Percentiles rank a stretch among this genome's conserved stretches.
These are phyloP conservation scores for Bungarus multicinctus DNA, from an alignment of 2,113 vertebrate species.

Conservation along the genomic window DNA sequence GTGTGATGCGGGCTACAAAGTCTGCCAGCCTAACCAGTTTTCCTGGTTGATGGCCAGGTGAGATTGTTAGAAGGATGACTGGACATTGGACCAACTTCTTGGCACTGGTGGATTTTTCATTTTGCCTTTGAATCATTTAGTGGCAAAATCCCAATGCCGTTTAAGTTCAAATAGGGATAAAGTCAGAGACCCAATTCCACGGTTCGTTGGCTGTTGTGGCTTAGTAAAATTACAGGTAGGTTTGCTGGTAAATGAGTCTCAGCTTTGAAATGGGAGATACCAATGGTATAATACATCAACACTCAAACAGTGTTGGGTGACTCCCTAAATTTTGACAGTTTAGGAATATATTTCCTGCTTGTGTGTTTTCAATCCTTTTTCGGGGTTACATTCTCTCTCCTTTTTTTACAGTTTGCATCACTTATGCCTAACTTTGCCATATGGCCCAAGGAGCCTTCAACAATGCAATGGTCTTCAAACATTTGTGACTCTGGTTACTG, in stretches of 20 bases:
- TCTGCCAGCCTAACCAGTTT: not conserved
- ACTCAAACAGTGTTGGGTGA: not conserved
- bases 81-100: not conserved
- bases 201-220: not conserved
- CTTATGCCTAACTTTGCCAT: not conserved
- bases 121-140: not conserved
- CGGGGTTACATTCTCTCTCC: not conserved
- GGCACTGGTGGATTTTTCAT: not conserved
- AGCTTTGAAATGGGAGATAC: not conserved
- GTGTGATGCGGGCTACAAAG: fast-evolving
- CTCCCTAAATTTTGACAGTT: not conserved
- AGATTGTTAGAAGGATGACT: not conserved
- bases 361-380: not conserved
- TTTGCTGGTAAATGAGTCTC: not conserved
- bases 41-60: not conserved
- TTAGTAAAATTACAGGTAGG: not conserved
- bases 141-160: not conserved
- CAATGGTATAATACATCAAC: not conserved
- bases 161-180: not conserved
- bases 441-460: not conserved
- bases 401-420: not conserved
- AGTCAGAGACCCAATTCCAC: not conserved
- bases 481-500: not conserved
- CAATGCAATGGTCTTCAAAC: not conserved
- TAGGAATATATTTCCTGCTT: not conserved